phyloP scores from a whole-genome alignment of 2,113 vertebrate species.

The Symphodus melops region DNA sequence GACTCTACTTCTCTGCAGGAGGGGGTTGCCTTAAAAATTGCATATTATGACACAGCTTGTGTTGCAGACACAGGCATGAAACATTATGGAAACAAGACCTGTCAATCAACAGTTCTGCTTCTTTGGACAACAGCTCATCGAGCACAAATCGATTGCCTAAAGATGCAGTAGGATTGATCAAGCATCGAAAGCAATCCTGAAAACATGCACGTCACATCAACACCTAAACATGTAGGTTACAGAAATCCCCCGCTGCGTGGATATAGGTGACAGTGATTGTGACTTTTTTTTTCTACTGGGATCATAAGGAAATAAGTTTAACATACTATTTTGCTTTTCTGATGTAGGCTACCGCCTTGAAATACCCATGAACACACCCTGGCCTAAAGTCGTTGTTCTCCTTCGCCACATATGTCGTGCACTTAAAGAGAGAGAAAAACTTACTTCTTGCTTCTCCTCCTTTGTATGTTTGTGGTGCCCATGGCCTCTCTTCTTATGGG shows the following conservation, averaged over 20 bases:
- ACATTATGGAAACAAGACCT: not conserved
- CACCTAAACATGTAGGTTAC: not conserved
- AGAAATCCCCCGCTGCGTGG: not conserved
- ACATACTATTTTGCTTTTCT: not conserved
- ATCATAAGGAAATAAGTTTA: no score
- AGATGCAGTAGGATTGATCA: not conserved
- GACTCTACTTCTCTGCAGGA: not conserved
- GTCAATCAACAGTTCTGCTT: not conserved
- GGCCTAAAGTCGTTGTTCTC: not conserved
- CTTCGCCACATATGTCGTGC: not conserved
- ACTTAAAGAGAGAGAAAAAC: not conserved
- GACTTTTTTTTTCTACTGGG: no score
- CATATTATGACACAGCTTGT: not conserved
- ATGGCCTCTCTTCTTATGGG: constrained; percentile 74
- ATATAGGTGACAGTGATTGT: not conserved
- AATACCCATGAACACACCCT: not conserved
- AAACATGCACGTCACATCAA: not conserved
- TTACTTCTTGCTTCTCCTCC: constrained; percentile 65
- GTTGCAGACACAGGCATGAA: not conserved
- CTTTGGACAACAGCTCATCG: not conserved
- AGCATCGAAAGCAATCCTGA: not conserved
- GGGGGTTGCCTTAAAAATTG: not conserved
- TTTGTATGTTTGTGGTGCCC: constrained; percentile 61
- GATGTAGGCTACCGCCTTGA: not conserved
- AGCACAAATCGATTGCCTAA: not conserved